A percentile compares a stretch with the other conserved stretches of the same genome.
Evolutionary conservation across 2,888 invertebrate genomes (phyloP).

Genomic region (Cataglyphis albicans): DNA sequence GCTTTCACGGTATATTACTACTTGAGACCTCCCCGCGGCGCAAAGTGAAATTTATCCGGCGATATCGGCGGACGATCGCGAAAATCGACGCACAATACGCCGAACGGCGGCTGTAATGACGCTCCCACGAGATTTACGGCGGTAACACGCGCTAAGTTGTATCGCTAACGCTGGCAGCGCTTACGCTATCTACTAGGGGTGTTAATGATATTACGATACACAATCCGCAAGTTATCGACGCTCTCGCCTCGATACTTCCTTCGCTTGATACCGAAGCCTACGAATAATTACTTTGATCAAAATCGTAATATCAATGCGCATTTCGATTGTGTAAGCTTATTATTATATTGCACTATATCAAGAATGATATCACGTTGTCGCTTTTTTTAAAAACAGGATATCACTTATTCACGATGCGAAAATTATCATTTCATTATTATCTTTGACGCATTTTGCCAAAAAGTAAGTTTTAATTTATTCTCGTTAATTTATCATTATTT

Average conservation of each 20-base stretch:
- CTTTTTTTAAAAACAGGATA: constrained; percentile 5
- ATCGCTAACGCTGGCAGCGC: constrained; percentile 20
- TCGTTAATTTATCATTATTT: not conserved
- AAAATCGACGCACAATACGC: constrained; percentile 55
- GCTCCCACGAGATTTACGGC: constrained; percentile 52
- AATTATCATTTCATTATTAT: not conserved
- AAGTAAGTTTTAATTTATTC: not conserved
- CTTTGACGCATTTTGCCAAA: not conserved
- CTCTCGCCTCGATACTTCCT: constrained; percentile 21
- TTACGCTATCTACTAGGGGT: constrained; percentile 27
- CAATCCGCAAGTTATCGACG: constrained; percentile 17
- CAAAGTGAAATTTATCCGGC: constrained; percentile 55
- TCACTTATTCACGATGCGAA: not conserved
- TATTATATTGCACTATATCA: not conserved
- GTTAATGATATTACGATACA: constrained; percentile 46
- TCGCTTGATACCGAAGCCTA: not conserved
- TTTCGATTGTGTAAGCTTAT: not conserved
- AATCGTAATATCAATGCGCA: not conserved
- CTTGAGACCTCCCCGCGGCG: constrained; percentile 48
- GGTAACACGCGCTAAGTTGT: constrained; percentile 27
- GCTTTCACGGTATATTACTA: constrained; percentile 54
- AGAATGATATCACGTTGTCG: not conserved
- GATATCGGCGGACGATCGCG: constrained; percentile 50
- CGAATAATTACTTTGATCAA: not conserved
- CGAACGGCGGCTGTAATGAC: constrained; percentile 48